Evolutionary conservation across 2,888 invertebrate species (phyloP).

Genomic region (Callosobruchus maculatus): DNA sequence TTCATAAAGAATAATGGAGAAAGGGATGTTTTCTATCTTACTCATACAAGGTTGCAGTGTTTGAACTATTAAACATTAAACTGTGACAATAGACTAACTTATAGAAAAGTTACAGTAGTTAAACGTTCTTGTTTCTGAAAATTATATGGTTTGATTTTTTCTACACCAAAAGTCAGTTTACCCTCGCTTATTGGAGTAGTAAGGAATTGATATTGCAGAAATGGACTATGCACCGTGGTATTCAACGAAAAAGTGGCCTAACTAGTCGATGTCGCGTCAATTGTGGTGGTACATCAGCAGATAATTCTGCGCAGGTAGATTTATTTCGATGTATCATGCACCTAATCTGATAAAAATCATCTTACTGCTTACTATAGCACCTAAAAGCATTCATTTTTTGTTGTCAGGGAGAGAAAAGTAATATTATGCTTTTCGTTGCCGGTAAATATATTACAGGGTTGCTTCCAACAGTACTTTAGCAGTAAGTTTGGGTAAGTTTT

Average conservation of each 20-base stretch:
- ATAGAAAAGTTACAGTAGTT: no score
- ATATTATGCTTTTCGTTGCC: background rate
- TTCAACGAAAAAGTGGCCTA: slow-evolving; percentile 67
- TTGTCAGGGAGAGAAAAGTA: background rate
- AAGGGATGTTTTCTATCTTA: no score
- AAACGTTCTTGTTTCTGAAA: no score
- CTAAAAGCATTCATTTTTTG: background rate
- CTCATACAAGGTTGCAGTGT: no score
- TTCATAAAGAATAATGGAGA: no score
- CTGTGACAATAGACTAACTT: no score
- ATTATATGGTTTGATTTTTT: no score
- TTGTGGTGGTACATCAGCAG: slow-evolving; percentile 1
- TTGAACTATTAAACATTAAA: no score
- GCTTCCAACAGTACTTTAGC: background rate
- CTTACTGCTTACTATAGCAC: slow-evolving; percentile 2
- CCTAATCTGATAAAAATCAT: slow-evolving; percentile 12
- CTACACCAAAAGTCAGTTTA: background rate
- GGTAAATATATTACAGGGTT: background rate
- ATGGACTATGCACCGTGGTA: slow-evolving; percentile 78
- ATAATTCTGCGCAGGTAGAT: slow-evolving; percentile 56
- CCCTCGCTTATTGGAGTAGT: background rate
- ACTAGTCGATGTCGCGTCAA: slow-evolving; percentile 52
- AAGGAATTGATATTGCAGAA: slow-evolving; percentile 55
- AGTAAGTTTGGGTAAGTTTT: background rate
- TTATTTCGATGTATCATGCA: slow-evolving; percentile 22